Conservation (phyloP, 2,888 invertebrate genomes). For the Petrolisthes cinctipes region DNA sequence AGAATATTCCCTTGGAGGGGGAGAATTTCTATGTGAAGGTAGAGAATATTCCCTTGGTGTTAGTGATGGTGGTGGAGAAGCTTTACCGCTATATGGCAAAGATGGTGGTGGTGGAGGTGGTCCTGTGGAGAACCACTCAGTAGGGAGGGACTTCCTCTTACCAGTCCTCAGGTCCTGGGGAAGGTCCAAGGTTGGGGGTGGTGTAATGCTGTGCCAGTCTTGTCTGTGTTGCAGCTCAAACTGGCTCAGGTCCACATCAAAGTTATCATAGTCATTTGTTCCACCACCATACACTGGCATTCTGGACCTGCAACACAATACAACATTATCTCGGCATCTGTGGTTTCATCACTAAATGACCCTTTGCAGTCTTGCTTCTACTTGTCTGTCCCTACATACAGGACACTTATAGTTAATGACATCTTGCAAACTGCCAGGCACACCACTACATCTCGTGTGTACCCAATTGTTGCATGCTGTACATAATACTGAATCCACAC, state of each 20-base stretch:
- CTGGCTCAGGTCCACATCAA: not conserved
- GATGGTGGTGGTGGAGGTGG: not conserved
- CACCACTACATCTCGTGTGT: not conserved
- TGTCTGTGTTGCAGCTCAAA: not conserved
- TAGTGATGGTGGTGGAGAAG: not conserved
- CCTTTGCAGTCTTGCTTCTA: too few relatives aligned
- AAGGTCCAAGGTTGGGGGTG: not conserved
- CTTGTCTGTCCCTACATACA: not conserved
- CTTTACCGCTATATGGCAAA: not conserved
- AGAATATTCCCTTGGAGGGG: not conserved
- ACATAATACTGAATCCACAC: too few relatives aligned
- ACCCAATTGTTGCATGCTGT: not conserved
- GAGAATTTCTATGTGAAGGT: not conserved
- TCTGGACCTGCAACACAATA: not conserved
- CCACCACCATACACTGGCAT: not conserved
- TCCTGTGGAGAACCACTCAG: not conserved
- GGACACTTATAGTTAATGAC: not conserved
- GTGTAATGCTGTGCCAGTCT: not conserved
- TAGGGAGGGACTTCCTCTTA: conserved; percentile 8
- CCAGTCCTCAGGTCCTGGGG: not conserved
- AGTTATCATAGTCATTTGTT: not conserved
- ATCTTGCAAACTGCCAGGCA: not conserved
- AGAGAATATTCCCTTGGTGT: not conserved
- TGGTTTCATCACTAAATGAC: too few relatives aligned
- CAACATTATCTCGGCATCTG: not conserved